Evolutionary conservation across 2,797 vertebrate species (phyloP).

Genomic region (Furcifer pardalis): DNA sequence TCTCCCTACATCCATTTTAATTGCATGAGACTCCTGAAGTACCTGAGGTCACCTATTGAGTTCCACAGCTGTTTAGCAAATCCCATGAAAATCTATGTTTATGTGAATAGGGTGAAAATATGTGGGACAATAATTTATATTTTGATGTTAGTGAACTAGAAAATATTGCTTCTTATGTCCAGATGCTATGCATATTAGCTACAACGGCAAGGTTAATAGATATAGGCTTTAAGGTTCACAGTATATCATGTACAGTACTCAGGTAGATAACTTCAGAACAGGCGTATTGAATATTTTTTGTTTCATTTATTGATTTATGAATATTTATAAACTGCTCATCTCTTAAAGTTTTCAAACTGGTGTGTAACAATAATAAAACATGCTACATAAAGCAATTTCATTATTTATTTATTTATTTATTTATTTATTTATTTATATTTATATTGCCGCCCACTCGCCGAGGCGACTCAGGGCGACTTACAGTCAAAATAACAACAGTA

Average conservation of each 20-base stretch:
- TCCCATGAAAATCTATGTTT: not conserved
- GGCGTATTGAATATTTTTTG: too few species aligned
- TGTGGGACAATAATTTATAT: not conserved
- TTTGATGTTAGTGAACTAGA: not conserved
- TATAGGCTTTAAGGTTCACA: not conserved
- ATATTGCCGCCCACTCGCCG: too few species aligned
- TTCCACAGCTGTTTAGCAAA: not conserved
- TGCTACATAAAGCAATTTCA: not conserved
- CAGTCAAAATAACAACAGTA: too few species aligned
- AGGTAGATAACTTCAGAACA: not conserved
- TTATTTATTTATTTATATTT: too few species aligned
- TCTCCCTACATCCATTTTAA: not conserved
- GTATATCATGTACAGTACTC: not conserved
- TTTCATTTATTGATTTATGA: not conserved
- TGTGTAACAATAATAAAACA: not conserved
- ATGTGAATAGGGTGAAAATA: not conserved
- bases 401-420: too few species aligned
- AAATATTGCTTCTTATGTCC: not conserved
- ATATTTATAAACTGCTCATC: not conserved
- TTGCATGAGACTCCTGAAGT: not conserved
- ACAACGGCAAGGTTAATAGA: not conserved
- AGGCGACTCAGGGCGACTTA: too few species aligned
- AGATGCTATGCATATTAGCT: not conserved
- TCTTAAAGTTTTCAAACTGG: not conserved
- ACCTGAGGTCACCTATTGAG: not conserved